Evolutionary conservation across 2,888 invertebrate genomes (phyloP), one percentile per base, ranked within the genome.

Genomic region (Ennomos quercinarius): DNA sequence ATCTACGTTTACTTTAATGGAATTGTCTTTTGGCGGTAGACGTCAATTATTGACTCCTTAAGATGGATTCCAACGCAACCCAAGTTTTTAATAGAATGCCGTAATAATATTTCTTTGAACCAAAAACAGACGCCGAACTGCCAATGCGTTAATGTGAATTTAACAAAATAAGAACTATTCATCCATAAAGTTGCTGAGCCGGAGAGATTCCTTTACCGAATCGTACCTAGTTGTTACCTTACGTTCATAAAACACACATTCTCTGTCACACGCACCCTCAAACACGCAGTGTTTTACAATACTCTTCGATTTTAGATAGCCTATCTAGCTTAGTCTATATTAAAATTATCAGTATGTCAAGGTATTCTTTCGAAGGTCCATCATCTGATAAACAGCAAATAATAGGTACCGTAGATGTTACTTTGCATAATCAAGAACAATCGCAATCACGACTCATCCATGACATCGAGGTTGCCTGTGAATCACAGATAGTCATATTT

Each of bases 331-430:
- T 27, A 6, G 17, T 27, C 27, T 27, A 27, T 4, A 0, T 27
- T 4, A 27, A 27, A 27, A 27, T 27, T 27, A 27, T 27, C 6
- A 34, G n/a, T 39, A 43, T 48, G 47, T 38, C 53, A 43, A 48
- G 42, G 45, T 41, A 12, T 12, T 17, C 44, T 54, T 39, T 49
- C 8, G 49, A 56, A 56, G 57, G 45, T 57, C 48, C 36, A 40
- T 38, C 11, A 6, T 17, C 36, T 44, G 49, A 43, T 56, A 57
- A 38, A 46, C 38, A 17, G 13, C 34, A 43, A 52, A 34, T 57
- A 34, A 38, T 48, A 41, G n/a, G 8, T 45, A 13, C 8, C 8
- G 9, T 10, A 38, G 48, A 53, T 48, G 34, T 17, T 44, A 58
- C 44, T 11, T 10, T 35, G 12, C 10, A 38, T 43, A 57, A 57